phyloP scores from a whole-genome alignment of 2,113 vertebrate species.

The Progne subis region DNA sequence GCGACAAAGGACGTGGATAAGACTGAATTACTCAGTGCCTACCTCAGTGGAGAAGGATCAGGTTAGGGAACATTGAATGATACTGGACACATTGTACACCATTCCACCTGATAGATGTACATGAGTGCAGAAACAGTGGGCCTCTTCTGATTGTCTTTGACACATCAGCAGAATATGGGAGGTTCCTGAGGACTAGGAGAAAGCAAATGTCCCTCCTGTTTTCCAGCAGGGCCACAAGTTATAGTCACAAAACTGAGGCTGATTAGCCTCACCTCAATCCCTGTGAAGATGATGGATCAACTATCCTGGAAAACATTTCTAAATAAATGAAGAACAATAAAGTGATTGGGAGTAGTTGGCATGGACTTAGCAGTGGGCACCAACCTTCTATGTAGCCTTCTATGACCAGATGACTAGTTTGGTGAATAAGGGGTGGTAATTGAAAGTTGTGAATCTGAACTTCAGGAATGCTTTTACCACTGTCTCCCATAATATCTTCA shows the following conservation, averaged over 20 bases:
- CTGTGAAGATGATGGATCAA: neutral
- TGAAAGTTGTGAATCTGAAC: neutral
- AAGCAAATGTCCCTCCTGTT: neutral
- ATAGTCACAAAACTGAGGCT: neutral
- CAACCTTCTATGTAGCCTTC: neutral
- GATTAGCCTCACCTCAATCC: neutral
- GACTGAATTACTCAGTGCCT: neutral
- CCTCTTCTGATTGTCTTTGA: neutral
- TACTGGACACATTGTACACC: neutral
- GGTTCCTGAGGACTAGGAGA: neutral
- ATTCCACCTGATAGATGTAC: neutral
- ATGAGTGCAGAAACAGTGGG: neutral
- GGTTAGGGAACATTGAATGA: neutral
- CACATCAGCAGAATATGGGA: neutral
- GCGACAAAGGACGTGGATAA: neutral
- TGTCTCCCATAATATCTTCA: neutral
- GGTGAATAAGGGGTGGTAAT: neutral
- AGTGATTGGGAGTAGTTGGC: neutral
- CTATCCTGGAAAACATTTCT: neutral
- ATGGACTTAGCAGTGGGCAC: neutral
- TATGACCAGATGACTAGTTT: neutral
- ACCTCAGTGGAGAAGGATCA: neutral
- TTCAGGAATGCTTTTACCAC: neutral
- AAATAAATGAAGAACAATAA: neutral
- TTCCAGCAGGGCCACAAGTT: neutral